Base-by-base conservation (phyloP, 2,113 vertebrate species). In the Poeciliopsis prolifica region DNA sequence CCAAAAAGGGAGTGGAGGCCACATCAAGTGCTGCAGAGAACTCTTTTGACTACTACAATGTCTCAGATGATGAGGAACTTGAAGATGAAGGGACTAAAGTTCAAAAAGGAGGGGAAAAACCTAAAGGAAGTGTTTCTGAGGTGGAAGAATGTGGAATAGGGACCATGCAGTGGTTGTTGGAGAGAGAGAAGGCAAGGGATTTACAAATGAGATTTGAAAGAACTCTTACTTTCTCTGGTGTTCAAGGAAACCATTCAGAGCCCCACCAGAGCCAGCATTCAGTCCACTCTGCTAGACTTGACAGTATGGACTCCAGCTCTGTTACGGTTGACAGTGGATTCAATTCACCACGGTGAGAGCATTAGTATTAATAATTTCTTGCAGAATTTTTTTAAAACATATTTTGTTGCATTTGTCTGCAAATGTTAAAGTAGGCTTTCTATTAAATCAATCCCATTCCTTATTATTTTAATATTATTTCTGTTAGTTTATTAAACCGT, bases 271-370 rank as follows among this genome's bases (percentile, higher is more conserved):
- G 91, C 92, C 97, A 98, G 95, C 96, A 97, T 89, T 95, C 97
- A n/a, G 96, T 95, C 10, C 98, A 99, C 76, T 98, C 98, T 0
- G 97, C 97, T 19, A 95, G 98, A 37, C 95, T 99, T 28, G 98
- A 99, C 94, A 99, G 97, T 90, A 99, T 99, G 96, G 98, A 99
- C 93, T 98, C 97, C 92, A 99, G 97, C 95, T 99, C 97, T 40
- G 97, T 99, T 85, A 99, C 97, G 13, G 97, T 99, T 84, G 97
- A 99, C 94, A 99, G 98, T 92, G 97, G 98, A 92, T 99, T 99
- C 96, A 99, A 99, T 93, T 99, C 98, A 70, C 98, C 98, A 95
- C 95, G 98, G 98, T 99, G 95, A 96, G 97, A 90, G 35, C 65
- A 76, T 11, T 58, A 9, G 2, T 58, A 10, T 58, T 58, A 58